A percentile compares a stretch with the other conserved stretches of the same genome.
Conservation (phyloP, 2,888 invertebrate genomes). For the Merodon equestris region DNA sequence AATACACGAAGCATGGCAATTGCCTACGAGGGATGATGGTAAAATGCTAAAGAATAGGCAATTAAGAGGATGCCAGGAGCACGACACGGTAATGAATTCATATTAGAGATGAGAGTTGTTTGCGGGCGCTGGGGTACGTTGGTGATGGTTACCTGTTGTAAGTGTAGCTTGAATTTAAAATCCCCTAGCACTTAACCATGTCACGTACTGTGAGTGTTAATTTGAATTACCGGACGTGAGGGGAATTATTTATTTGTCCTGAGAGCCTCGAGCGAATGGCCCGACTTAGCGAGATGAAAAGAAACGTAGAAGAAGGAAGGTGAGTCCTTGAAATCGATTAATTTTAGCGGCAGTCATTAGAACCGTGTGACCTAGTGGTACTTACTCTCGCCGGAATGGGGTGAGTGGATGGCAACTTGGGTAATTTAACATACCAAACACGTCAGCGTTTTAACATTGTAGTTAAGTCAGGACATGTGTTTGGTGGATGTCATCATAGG, state of each 20-base stretch:
- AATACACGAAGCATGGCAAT: slow-evolving; percentile 5
- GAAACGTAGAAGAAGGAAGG: neutral
- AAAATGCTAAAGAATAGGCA: slow-evolving; percentile 48
- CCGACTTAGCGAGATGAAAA: slow-evolving; percentile 5
- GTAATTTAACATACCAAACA: slow-evolving; percentile 41
- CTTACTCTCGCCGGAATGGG: neutral
- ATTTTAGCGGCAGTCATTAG: slow-evolving; percentile 46
- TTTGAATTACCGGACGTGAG: slow-evolving; percentile 77
- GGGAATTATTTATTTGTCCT: slow-evolving; percentile 70
- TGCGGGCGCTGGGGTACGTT: slow-evolving; percentile 1
- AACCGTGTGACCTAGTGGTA: slow-evolving; percentile 8
- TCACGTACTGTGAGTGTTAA: slow-evolving; percentile 73
- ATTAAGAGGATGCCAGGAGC: slow-evolving; percentile 50
- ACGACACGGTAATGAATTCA: slow-evolving; percentile 62
- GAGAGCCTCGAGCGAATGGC: neutral
- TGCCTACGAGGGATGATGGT: slow-evolving; percentile 7
- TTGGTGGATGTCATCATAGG: slow-evolving; percentile 24
- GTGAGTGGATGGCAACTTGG: neutral
- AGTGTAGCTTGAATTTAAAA: slow-evolving; percentile 56
- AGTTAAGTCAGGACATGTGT: slow-evolving; percentile 38
- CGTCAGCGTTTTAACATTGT: slow-evolving; percentile 48
- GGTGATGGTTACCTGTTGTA: neutral
- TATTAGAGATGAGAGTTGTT: slow-evolving; percentile 52
- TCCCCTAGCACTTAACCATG: slow-evolving; percentile 64
- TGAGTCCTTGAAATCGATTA: slow-evolving; percentile 50